These are phyloP conservation scores for Silurus meridionalis DNA, from an alignment of 2,113 vertebrate genomes.

Conservation along the genomic window DNA sequence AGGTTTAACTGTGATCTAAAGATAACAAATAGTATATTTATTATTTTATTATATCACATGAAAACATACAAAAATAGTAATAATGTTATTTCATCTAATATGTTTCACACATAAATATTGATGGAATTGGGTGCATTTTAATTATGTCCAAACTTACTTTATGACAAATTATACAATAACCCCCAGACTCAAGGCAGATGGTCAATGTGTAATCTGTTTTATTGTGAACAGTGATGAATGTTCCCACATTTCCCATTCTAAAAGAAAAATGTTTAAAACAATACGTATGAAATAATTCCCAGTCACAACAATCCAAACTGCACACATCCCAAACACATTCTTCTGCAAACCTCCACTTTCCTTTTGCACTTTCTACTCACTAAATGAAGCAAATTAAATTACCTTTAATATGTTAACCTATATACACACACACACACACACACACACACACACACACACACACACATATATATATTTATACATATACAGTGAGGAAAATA, in stretches of 20 bases:
- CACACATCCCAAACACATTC: too few species aligned
- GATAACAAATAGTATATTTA: neutral
- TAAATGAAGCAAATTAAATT: too few species aligned
- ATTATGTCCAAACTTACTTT: neutral
- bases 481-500: too few species aligned
- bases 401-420: too few species aligned
- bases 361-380: too few species aligned
- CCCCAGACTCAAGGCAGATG: neutral
- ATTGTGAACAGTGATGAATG: neutral
- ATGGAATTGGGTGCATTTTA: neutral
- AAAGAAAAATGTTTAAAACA: neutral
- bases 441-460: too few species aligned
- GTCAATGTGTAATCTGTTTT: neutral
- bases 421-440: too few species aligned
- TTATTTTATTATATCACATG: neutral
- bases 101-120: neutral
- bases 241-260: conserved; percentile 7
- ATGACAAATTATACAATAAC: neutral
- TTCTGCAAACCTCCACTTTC: too few species aligned
- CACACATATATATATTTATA: too few species aligned
- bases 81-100: neutral
- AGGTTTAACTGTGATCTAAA: neutral
- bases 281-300: neutral
- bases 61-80: neutral
- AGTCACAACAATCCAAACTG: too few species aligned